Base-by-base conservation (phyloP, 2,797 vertebrate genomes). In the Gambusia yucatana region DNA sequence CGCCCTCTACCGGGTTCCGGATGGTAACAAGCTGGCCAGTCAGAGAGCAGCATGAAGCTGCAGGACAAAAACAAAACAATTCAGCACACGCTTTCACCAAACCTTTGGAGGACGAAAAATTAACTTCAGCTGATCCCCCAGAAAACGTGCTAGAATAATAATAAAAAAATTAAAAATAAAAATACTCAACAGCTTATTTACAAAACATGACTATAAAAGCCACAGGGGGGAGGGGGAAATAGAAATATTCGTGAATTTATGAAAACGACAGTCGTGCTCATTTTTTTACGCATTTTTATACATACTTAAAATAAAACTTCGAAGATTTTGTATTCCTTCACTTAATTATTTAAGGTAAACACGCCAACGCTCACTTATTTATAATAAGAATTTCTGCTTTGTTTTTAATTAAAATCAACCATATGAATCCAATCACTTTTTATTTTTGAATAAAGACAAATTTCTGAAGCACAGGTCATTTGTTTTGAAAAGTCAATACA, bases 21-120 rank as follows among this genome's bases (percentile, higher is more conserved):
- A 97, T 98, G 96, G 97, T 98, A 98, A 99, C 98, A 98, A 95
- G 91, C 89, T 82, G 96, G 89, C 97, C 98, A 98, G 98, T 98
- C 95, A 93, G 89, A 85, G 89, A 82, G 52, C 89, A 91, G 89
- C 82, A 80, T 94, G 88, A 93, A 89, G 95, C 96, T 87, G 95
- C 96, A 96, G 93, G 95, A 95, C 88, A 91, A 95, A 88, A 96
- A 95, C 94, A 94, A 96, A 97, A 94, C 94, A 91, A 94, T 92
- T 93, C 86, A 83, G 85, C 88, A 95, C 94, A 92, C 75, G 89
- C 89, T 92, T 90, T 84, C 87, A 88, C 80, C 83, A 82, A 89
- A 73, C 30, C 88, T 85, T 92, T 88, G 75, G 80, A 61, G 81
- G 65, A 87, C 90, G 84, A 52, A 13, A 52, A 25, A 22, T 3